Base-by-base conservation (phyloP, 1,140 invertebrate genomes). In the Bombus polaris region DNA sequence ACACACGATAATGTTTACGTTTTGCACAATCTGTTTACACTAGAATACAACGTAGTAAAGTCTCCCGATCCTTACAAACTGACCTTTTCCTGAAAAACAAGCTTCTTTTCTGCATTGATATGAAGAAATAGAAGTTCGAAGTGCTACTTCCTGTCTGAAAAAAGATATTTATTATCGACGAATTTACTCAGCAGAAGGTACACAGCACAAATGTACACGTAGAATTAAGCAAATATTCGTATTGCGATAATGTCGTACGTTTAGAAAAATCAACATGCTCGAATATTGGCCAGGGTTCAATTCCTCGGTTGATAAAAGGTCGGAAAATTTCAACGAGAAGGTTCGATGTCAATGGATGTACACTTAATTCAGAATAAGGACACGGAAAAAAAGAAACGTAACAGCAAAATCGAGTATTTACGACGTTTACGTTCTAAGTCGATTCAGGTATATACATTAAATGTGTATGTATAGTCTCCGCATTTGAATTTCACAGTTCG, bases 221-320 rank as follows among this genome's bases (percentile, higher is more conserved):
- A 32, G 25, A 78, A 65, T 65, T 65, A 42, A 44, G 4, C 18
- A 13, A 18, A 32, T 3, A 3, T 18, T 28, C 6, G 25, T 62
- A 22, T 32, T 35, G 32, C 18, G 25, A 59, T 39, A 62, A 39
- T 10, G 4, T n/a, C 47, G 18, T 18, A 2, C 18, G 1, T 76
- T 35, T 37, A 18, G 4, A 8, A n/a, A 57, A 75, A n/a, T 59
- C 8, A 18, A 22, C 6, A 22, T 2, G 47, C 47, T 53, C 6
- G 5, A 53, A 53, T 1, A 53, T 53, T 22, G 47, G 18, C 5
- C 18, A 22, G 1, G 0, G 5, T 53, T 22, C 47, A 22, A 53
- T 22, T 53, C 0, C 0, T 62, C 0, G 28, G 0, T 25, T 13
- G 13, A 8, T 18, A 6, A 32, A 25, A 15, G 0, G 6, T 72